Conservation (phyloP, 2,113 vertebrate species). For the Amazona vittata region DNA sequence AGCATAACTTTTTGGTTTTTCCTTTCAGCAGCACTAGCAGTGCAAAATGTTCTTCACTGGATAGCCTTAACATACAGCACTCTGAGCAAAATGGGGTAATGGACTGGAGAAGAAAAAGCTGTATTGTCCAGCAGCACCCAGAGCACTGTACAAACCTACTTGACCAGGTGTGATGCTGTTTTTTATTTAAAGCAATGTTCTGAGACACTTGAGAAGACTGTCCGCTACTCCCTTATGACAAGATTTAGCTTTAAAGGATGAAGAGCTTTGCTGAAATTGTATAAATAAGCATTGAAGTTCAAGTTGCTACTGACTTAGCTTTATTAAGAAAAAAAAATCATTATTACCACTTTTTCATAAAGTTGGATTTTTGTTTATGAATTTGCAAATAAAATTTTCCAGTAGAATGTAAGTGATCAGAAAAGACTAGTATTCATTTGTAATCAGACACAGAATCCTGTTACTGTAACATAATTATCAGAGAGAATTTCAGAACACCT, state of each 20-base stretch:
- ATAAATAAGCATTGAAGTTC: not conserved
- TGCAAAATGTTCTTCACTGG: constrained; percentile 78
- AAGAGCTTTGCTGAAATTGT: not conserved
- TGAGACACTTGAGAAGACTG: not conserved
- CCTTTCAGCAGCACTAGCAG: constrained; percentile 59
- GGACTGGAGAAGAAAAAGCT: constrained; percentile 85
- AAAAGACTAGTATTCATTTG: not conserved
- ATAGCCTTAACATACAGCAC: constrained; percentile 73
- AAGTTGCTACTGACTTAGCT: not conserved
- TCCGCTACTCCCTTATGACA: not conserved
- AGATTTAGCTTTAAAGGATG: not conserved
- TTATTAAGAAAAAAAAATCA: not conserved
- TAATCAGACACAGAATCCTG: not conserved
- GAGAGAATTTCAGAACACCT: not conserved
- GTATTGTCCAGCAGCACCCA: constrained; percentile 66
- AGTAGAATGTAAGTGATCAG: not conserved
- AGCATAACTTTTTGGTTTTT: not conserved
- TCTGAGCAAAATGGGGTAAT: constrained; percentile 81
- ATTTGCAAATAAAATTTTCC: not conserved
- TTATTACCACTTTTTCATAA: not conserved
- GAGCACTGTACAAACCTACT: constrained; percentile 74
- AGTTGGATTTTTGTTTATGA: not conserved
- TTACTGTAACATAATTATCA: not conserved
- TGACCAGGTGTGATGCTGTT: constrained; percentile 76
- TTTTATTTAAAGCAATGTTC: not conserved